phyloP scores from a whole-genome alignment of 2,797 vertebrate species.

The Aphelocoma californica region DNA sequence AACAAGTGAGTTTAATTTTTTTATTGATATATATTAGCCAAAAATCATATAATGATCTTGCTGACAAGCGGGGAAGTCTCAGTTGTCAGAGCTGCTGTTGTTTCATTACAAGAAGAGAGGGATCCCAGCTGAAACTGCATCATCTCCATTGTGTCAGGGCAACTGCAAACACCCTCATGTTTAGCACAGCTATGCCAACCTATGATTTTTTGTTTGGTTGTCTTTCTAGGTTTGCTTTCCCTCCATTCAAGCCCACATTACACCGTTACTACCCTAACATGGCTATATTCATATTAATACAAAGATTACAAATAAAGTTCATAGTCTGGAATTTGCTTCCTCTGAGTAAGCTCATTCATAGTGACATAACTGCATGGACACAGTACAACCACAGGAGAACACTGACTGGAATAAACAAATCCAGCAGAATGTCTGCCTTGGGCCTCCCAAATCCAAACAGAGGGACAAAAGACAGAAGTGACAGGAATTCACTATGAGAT shows the following conservation, averaged over 20 bases:
- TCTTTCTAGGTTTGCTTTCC: not conserved
- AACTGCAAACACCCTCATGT: not conserved
- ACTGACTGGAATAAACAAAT: not conserved
- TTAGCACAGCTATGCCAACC: not conserved
- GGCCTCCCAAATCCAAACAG: not conserved
- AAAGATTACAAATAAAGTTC: not conserved
- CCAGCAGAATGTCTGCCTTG: not conserved
- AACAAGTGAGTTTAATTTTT: not conserved
- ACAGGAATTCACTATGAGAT: not conserved
- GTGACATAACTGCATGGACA: not conserved
- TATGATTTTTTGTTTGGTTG: not conserved
- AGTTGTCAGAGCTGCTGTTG: not conserved
- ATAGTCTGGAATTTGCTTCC: not conserved
- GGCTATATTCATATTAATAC: not conserved
- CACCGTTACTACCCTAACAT: not conserved
- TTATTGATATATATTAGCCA: not conserved
- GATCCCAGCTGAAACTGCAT: not conserved
- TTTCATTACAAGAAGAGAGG: not conserved
- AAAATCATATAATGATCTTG: not conserved
- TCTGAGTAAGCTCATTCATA: not conserved
- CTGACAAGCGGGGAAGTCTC: not conserved
- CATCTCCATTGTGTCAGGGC: not conserved
- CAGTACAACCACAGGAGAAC: not conserved
- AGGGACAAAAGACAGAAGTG: not conserved
- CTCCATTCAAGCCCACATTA: not conserved